phyloP scores from a whole-genome alignment of 2,113 vertebrate species.

The Brachyistius frenatus region DNA sequence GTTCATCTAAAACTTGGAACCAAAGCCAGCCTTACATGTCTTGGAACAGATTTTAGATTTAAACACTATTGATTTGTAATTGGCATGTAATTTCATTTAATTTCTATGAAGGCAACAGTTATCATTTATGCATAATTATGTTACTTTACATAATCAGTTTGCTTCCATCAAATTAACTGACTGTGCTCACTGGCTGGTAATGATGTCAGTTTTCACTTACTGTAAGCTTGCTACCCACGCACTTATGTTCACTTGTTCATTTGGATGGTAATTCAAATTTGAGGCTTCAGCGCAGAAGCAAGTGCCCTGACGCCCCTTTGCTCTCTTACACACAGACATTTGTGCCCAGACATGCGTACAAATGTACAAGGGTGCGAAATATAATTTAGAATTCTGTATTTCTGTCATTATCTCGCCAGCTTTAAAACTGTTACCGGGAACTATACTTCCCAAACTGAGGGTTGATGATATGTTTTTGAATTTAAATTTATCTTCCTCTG shows the following conservation, averaged over 20 bases:
- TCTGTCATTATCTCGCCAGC: background rate
- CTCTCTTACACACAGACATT: slow-evolving; percentile 1
- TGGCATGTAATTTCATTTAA: background rate
- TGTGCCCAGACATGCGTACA: no score
- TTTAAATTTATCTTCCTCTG: background rate
- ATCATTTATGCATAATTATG: slow-evolving; percentile 9
- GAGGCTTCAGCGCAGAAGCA: background rate
- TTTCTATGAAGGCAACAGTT: background rate
- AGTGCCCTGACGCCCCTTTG: background rate
- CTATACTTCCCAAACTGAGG: no score
- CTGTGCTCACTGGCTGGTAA: slow-evolving; percentile 16
- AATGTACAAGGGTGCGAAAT: background rate
- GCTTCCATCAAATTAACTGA: slow-evolving; percentile 19
- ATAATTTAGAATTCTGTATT: background rate
- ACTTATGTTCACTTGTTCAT: slow-evolving; percentile 46
- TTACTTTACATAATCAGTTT: slow-evolving; percentile 17
- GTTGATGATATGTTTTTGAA: background rate
- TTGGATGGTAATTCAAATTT: slow-evolving; percentile 21
- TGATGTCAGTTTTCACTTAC: background rate
- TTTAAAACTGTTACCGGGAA: background rate
- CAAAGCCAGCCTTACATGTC: no score
- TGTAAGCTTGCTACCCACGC: slow-evolving; percentile 31
- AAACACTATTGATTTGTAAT: no score
- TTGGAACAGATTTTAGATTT: no score
- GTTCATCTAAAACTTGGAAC: no score